Conservation (phyloP, 2,888 invertebrate genomes). For the Coremacera marginata region DNA sequence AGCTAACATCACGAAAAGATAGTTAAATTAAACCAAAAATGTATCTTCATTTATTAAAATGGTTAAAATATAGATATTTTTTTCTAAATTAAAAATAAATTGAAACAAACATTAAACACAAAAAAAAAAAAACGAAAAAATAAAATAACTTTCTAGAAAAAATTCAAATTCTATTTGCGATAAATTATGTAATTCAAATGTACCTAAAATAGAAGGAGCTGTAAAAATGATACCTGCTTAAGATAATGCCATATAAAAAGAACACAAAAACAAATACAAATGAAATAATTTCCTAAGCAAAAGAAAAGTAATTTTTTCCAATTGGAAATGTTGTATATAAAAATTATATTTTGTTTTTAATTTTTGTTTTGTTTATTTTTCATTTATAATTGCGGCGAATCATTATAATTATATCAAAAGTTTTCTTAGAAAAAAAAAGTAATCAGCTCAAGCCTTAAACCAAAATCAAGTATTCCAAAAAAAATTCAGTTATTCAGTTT, state of each 20-base stretch:
- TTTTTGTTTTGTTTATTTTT: not conserved
- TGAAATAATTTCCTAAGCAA: not conserved
- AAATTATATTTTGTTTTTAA: not conserved
- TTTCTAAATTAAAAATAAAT: not conserved
- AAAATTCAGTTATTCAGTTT: no score
- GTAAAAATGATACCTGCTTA: slow-evolving; percentile 69
- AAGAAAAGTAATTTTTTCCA: not conserved
- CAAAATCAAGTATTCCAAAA: no score
- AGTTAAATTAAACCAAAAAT: no score
- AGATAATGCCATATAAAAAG: slow-evolving; percentile 48
- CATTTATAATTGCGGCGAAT: not conserved
- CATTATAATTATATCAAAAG: slow-evolving; percentile 2
- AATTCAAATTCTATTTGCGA: not conserved
- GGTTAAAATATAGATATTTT: not conserved
- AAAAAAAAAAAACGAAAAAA: not conserved
- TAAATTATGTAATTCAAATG: slow-evolving; percentile 53
- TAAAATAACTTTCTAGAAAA: not conserved
- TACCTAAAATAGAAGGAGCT: slow-evolving; percentile 68
- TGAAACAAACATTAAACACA: not conserved
- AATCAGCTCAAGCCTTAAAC: no score
- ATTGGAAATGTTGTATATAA: not conserved
- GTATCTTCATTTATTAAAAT: not conserved
- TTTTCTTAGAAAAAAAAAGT: not conserved
- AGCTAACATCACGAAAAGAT: no score
- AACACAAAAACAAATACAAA: slow-evolving; percentile 35